Evolutionary conservation across 2,797 vertebrate species (phyloP).

Genomic region (Catharus ustulatus): DNA sequence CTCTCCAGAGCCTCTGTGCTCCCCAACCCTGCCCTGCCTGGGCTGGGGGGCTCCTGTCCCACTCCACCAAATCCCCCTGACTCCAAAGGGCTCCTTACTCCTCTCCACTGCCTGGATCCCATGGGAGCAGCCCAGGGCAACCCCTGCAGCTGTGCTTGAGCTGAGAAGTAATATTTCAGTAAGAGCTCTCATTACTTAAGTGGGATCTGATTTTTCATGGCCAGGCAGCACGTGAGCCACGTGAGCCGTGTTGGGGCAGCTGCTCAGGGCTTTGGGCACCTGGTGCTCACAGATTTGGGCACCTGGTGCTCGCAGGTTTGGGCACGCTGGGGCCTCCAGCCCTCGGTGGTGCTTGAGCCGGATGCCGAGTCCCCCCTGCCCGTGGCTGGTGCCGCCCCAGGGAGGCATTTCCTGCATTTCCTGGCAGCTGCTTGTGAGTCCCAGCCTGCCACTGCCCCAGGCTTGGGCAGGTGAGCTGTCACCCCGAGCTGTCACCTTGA

Average conservation of each 20-base stretch:
- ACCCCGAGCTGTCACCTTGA: fast-evolving
- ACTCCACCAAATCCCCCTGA: neutral
- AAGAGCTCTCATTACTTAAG: neutral
- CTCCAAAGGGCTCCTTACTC: neutral
- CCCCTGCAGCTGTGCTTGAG: neutral
- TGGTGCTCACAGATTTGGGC: neutral
- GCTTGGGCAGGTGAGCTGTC: neutral
- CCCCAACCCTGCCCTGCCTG: neutral
- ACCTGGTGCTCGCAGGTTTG: neutral
- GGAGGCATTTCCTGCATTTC: neutral
- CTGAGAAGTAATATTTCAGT: neutral
- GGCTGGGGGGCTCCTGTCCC: neutral
- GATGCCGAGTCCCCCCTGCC: neutral
- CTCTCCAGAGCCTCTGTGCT: neutral
- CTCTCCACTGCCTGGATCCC: neutral
- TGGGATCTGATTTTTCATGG: neutral
- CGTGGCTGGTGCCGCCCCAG: neutral
- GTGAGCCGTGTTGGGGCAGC: neutral
- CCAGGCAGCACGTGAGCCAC: neutral
- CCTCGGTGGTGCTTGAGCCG: fast-evolving
- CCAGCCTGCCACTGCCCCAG: neutral
- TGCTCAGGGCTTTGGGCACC: neutral
- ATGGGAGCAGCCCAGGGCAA: neutral
- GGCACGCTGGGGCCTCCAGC: neutral
- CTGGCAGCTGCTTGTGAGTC: neutral